Percentiles rank a stretch among this genome's conserved stretches.
Conservation (phyloP, 2,888 invertebrate genomes). For the Drosophila gaucha region DNA sequence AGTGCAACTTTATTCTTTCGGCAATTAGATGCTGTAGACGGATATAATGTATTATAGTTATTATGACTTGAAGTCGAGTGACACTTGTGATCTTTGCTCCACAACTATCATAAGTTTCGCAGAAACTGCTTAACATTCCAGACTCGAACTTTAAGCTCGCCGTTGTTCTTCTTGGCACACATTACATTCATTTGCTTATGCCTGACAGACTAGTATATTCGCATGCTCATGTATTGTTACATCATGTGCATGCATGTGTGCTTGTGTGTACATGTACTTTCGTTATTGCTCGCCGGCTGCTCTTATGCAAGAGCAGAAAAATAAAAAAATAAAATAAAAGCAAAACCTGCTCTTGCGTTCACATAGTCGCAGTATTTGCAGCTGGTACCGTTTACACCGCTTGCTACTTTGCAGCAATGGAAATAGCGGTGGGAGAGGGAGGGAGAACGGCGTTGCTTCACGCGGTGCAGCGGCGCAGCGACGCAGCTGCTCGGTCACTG, state of each 20-base stretch:
- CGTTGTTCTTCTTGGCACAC: slow-evolving; percentile 1
- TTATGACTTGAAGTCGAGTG: background rate
- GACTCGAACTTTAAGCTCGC: background rate
- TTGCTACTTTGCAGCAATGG: slow-evolving; percentile 40
- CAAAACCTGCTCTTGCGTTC: slow-evolving; percentile 28
- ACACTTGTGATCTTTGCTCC: background rate
- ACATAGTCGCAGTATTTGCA: slow-evolving; percentile 50
- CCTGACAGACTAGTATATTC: background rate
- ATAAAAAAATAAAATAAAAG: background rate
- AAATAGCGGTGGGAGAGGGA: background rate
- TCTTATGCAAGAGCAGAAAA: slow-evolving; percentile 54
- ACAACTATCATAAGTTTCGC: background rate
- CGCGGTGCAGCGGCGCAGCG: background rate
- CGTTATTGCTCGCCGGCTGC: slow-evolving; percentile 16
- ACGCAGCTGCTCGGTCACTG: background rate
- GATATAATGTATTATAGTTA: background rate
- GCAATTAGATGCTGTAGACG: no score
- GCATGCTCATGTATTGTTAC: slow-evolving; percentile 3
- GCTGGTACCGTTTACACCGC: slow-evolving; percentile 61
- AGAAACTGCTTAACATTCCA: background rate
- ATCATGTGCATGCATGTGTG: background rate
- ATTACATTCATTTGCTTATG: background rate
- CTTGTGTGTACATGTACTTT: slow-evolving; percentile 6
- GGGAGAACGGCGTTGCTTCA: no score
- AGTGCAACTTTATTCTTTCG: no score